Conservation (phyloP, 2,888 invertebrate species). For the Rhagophthalmus giganteus region DNA sequence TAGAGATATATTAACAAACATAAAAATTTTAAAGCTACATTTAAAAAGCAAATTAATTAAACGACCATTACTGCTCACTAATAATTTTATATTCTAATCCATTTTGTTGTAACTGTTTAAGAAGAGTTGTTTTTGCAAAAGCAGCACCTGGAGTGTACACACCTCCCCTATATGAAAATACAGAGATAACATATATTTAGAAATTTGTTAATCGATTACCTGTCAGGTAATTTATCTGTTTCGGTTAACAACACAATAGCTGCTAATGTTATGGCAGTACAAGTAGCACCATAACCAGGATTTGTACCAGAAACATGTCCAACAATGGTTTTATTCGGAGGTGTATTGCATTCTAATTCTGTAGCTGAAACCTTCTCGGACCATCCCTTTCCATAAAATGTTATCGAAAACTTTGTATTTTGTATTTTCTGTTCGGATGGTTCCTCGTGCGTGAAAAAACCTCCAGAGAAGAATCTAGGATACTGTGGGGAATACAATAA, state of each 20-base stretch:
- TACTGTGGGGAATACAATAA: slow-evolving; percentile 31
- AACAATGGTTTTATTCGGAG: slow-evolving; percentile 67
- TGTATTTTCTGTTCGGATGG: slow-evolving; percentile 66
- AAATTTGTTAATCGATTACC: slow-evolving; percentile 57
- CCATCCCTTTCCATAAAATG: slow-evolving; percentile 82
- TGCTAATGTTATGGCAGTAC: slow-evolving; percentile 69
- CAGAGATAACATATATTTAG: not conserved
- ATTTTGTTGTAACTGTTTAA: slow-evolving; percentile 72
- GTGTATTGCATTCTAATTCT: slow-evolving; percentile 60
- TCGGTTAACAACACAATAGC: slow-evolving; percentile 79
- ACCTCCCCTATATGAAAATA: slow-evolving; percentile 69
- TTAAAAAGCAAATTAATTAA: too few relatives aligned
- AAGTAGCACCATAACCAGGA: slow-evolving; percentile 84
- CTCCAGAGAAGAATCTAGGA: slow-evolving; percentile 67
- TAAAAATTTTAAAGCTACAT: too few relatives aligned
- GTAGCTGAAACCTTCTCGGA: slow-evolving; percentile 61
- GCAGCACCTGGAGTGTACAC: slow-evolving; percentile 85
- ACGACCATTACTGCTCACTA: too few relatives aligned
- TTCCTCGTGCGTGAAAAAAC: slow-evolving; percentile 67
- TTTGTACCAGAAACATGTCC: slow-evolving; percentile 69
- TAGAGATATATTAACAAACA: too few relatives aligned
- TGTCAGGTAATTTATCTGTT: slow-evolving; percentile 71
- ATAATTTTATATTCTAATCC: slow-evolving; percentile 71
- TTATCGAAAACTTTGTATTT: slow-evolving; percentile 66
- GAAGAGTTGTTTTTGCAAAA: slow-evolving; percentile 78